Evolutionary conservation across 2,888 invertebrate genomes (phyloP).

Genomic region (Synanthedon tipuliformis): DNA sequence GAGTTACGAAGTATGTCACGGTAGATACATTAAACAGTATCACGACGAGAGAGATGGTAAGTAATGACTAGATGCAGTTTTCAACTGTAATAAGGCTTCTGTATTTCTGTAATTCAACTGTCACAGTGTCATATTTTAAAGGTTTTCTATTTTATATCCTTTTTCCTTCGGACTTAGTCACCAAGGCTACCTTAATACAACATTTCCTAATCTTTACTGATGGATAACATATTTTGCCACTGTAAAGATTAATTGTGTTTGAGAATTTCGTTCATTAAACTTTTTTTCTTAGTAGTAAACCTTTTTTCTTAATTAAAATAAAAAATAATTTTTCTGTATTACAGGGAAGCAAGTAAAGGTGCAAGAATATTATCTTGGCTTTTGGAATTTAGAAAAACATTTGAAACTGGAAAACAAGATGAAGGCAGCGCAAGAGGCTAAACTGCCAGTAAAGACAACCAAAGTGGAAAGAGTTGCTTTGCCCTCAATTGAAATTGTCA

Average conservation of each 20-base stretch:
- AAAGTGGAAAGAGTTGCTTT: conserved; percentile 90
- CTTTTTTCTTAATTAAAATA: neutral
- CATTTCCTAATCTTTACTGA: too few relatives aligned
- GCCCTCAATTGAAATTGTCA: conserved; percentile 88
- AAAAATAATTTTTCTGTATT: conserved; percentile 7
- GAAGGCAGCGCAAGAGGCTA: conserved; percentile 57
- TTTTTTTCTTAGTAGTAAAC: too few relatives aligned
- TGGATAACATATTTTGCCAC: too few relatives aligned
- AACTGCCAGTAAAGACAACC: conserved; percentile 71
- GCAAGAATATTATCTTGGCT: conserved; percentile 89
- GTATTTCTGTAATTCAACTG: too few relatives aligned
- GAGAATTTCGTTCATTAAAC: neutral
- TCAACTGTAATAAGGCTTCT: too few relatives aligned
- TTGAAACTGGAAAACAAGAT: conserved; percentile 66
- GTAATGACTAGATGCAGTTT: neutral
- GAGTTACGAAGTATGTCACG: conserved; percentile 98
- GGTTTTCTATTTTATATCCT: too few relatives aligned
- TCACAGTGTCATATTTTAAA: too few relatives aligned
- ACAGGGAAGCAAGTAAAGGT: conserved; percentile 79
- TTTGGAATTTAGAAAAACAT: conserved; percentile 77
- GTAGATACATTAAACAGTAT: conserved; percentile 90
- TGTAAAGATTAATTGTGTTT: too few relatives aligned
- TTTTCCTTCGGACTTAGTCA: too few relatives aligned
- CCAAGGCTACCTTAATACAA: too few relatives aligned
- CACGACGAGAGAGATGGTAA: conserved; percentile 92